Base-by-base conservation (phyloP, 1,140 invertebrate genomes). In the Cephus cinctus region DNA sequence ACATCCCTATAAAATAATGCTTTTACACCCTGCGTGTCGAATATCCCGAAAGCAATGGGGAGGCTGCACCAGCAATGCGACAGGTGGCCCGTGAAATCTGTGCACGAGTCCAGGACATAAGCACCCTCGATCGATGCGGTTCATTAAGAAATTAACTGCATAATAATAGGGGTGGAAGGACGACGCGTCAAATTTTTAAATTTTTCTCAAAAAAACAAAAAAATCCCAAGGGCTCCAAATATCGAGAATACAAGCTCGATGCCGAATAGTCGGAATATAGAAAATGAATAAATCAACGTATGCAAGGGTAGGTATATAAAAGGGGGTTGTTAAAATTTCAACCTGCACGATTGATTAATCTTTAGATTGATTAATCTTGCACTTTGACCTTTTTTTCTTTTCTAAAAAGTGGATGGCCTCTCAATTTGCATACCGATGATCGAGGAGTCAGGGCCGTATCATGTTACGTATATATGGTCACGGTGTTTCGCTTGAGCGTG, bases 41-140 rank as follows among this genome's bases (percentile, higher is more conserved):
- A 75, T 65, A 56, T 54, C 41, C 36, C 20, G 23, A 65, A 72
- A 68, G 57, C 52, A 57, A 64, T 56, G 56, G 61, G 63, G 62
- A 56, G 63, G 56, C 57, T 50, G 57, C 56, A 52, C 56, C 54
- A 58, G 40, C 38, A 55, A 53, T 54, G 68, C 63, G 73, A 76
- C 73, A 76, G 74, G 71, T 75, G 73, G 74, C 62, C 72, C 74
- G 73, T 74, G 73, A 76, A 73, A 76, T 76, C 73, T 61, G 60
- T 65, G 57, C 64, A 67, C 65, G 63, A 71, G 63, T 63, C 47
- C 56, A 58, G 30, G 56, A 54, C 57, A 50, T 47, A 50, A 65
- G 19, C 32, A 43, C 57, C 59, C 62, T 50, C 57, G 27, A 45
- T 45, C 59, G 70, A 64, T 61, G 59, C 59, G 69, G 53, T 61